Percentiles rank a stretch among this genome's conserved stretches.
Conservation (phyloP, 1,140 invertebrate species). For the Araneus ventricosus region DNA sequence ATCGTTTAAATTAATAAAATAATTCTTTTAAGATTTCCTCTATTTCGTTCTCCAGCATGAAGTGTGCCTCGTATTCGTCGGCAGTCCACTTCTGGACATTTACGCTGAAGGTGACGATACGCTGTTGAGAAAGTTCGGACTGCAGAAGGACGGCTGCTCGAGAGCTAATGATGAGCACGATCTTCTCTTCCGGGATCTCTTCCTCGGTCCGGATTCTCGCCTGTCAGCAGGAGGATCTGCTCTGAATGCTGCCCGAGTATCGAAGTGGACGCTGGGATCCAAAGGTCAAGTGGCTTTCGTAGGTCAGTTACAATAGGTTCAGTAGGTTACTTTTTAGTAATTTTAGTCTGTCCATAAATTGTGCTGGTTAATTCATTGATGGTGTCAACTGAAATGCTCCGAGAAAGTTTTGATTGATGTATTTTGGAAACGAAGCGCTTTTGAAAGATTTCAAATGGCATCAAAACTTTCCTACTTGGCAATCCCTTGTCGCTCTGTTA, state of each 20-base stretch:
- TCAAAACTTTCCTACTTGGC: no score
- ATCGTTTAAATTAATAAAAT: no score
- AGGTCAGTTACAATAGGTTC: neutral
- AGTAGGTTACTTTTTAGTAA: neutral
- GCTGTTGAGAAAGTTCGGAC: neutral
- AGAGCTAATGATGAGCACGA: neutral
- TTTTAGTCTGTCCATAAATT: neutral
- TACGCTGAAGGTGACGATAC: neutral
- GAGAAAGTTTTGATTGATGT: no score
- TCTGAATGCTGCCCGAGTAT: conserved; percentile 47
- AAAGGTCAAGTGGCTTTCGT: conserved; percentile 21
- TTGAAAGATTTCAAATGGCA: no score
- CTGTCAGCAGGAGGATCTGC: conserved; percentile 54
- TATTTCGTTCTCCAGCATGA: neutral
- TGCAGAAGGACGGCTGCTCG: conserved; percentile 38
- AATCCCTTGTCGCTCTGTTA: no score
- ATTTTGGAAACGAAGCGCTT: no score
- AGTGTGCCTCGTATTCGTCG: neutral
- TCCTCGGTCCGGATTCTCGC: neutral
- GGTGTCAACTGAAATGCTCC: no score
- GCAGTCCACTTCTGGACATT: conserved; percentile 60
- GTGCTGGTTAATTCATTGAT: no score
- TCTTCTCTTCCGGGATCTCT: neutral
- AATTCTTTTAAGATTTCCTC: no score
- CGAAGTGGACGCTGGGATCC: conserved; percentile 17